Percentiles rank a stretch among this genome's conserved stretches.
These are phyloP conservation scores for Hemichromis elongatus DNA, from an alignment of 2,113 vertebrate species.

Conservation along the genomic window DNA sequence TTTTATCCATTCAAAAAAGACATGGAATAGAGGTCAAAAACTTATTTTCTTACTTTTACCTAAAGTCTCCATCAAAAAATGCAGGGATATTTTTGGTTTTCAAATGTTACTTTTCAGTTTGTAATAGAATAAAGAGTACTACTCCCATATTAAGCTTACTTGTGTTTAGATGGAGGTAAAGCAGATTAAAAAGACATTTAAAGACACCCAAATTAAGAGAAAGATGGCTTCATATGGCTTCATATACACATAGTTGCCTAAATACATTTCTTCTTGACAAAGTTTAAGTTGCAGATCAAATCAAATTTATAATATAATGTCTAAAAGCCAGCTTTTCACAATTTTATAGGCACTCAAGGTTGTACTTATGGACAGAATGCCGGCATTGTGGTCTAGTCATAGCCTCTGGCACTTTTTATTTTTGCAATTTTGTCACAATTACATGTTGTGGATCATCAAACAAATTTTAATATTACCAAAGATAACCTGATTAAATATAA, in stretches of 20 bases:
- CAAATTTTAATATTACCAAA: too few species aligned
- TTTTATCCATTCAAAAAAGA: not conserved
- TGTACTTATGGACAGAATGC: not conserved
- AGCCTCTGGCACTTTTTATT: not conserved
- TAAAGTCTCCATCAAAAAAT: not conserved
- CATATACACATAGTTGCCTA: not conserved
- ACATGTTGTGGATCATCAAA: not conserved
- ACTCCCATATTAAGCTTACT: not conserved
- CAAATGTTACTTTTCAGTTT: not conserved
- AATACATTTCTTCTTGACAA: not conserved
- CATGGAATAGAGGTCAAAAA: not conserved
- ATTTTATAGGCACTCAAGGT: not conserved
- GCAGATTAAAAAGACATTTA: not conserved
- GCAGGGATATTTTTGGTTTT: not conserved
- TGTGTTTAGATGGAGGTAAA: not conserved
- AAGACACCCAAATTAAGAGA: not conserved
- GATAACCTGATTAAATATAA: too few species aligned
- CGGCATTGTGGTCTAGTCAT: not conserved
- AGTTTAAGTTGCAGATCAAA: not conserved
- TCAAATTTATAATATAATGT: not conserved
- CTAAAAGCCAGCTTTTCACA: not conserved
- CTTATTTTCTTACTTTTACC: not conserved
- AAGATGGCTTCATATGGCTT: not conserved
- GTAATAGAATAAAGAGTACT: not conserved
- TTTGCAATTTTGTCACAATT: not conserved